Evolutionary conservation across 2,797 vertebrate genomes (phyloP), one percentile per base, ranked within the genome.

Genomic region (Eremophila alpestris): DNA sequence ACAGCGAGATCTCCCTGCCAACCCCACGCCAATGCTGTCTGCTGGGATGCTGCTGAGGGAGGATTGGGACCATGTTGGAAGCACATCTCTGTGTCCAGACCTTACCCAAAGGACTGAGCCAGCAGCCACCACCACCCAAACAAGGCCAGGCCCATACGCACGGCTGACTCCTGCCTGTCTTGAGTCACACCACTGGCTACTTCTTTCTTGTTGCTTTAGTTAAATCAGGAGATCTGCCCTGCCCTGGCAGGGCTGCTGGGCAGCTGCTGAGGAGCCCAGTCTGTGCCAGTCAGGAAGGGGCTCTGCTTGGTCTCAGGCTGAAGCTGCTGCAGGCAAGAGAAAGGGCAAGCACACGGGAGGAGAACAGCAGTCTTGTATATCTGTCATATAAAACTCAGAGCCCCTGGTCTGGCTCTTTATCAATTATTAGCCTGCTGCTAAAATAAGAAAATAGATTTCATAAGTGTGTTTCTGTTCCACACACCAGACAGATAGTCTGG

Each of bases 401-500:
- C 78, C 85, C 82, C 79, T 6, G 10, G 21, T 51, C 49, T 93
- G 89, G 83, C 91, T 95, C 34, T 92, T 94, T 87, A 94, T 94
- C 85, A 88, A 87, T 95, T 87, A 95, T 90, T 94, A 92, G 85
- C 81, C 82, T 79, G 45, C 89, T 95, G 74, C 92, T 91, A 90
- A 93, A 91, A 89, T 90, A 76, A 89, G 77, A 93, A 93, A 94
- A 82, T 81, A 90, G 81, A 90, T 94, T 91, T 95, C 92, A 58
- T 76, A 76, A 93, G 87, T 56, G 60, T 81, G 79, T 92, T 96
- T 95, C 83, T 91, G 91, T 54, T 90, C 78, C 70, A 69, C 75
- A 59, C 88, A 73, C 59, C 76, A 96, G 94, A 95, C 94, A 94
- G 92, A 95, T 92, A 96, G 94, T 96, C 94, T 95, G 92, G 82